phyloP scores from a whole-genome alignment of 2,888 invertebrate species.

The Cantharis lateralis region DNA sequence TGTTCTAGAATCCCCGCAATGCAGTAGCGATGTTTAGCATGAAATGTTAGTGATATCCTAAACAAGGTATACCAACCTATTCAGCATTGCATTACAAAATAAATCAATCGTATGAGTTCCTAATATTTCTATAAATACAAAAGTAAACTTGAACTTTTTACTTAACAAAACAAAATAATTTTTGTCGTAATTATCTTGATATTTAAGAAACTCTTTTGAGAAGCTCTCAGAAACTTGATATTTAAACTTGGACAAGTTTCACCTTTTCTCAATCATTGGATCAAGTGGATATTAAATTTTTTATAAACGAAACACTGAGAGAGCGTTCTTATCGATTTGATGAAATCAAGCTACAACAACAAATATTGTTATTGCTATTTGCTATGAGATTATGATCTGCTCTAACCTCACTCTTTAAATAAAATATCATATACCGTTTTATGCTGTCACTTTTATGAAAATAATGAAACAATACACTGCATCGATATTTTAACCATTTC shows the following conservation, averaged over 20 bases:
- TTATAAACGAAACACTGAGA: neutral
- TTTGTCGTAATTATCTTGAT: neutral
- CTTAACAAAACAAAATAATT: neutral
- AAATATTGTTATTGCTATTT: neutral
- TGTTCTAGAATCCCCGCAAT: neutral
- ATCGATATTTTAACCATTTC: neutral
- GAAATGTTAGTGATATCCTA: neutral
- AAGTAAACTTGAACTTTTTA: neutral
- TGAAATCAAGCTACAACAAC: neutral
- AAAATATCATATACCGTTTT: neutral
- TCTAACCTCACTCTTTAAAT: neutral
- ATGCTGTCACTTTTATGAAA: neutral
- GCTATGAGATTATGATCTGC: neutral
- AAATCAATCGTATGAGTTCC: neutral
- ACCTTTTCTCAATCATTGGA: neutral
- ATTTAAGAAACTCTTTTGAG: too few relatives aligned
- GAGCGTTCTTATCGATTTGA: neutral
- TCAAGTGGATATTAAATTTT: neutral
- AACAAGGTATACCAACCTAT: neutral
- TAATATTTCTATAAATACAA: neutral
- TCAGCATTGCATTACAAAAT: neutral
- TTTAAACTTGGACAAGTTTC: neutral
- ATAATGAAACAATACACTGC: neutral
- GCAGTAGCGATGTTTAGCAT: neutral
- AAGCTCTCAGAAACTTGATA: neutral